Conservation (phyloP, 2,113 vertebrate species). For the Pyxicephalus adspersus region DNA sequence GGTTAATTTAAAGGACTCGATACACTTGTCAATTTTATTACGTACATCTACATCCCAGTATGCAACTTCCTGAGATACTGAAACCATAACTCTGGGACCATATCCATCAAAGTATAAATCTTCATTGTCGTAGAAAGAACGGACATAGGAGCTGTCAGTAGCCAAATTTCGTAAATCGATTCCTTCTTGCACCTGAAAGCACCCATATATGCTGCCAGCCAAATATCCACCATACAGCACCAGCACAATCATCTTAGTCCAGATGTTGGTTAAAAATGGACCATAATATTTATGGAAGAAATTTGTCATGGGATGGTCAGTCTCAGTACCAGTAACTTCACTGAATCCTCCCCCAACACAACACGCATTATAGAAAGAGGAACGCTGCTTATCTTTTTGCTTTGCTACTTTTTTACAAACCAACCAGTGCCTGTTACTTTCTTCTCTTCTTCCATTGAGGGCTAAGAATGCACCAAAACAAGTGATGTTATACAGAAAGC, state of each 20-base stretch:
- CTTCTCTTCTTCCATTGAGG: slow-evolving; percentile 79
- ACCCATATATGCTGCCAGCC: slow-evolving; percentile 73
- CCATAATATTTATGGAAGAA: slow-evolving; percentile 75
- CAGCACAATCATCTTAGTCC: slow-evolving; percentile 65
- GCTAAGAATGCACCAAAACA: slow-evolving; percentile 85
- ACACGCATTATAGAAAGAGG: slow-evolving; percentile 60
- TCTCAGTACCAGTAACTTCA: slow-evolving; percentile 56
- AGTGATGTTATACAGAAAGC: slow-evolving; percentile 82
- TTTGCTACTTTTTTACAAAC: slow-evolving; percentile 68
- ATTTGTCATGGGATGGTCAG: slow-evolving; percentile 61
- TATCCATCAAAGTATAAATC: slow-evolving; percentile 71
- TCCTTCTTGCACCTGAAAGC: slow-evolving; percentile 69
- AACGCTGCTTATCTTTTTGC: slow-evolving; percentile 46
- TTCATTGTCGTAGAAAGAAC: slow-evolving; percentile 72
- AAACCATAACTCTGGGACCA: slow-evolving; percentile 73
- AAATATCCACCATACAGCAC: slow-evolving; percentile 64
- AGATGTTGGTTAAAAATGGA: slow-evolving; percentile 70
- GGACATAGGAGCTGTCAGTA: slow-evolving; percentile 72
- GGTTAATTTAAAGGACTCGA: slow-evolving; percentile 68
- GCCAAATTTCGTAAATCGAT: slow-evolving; percentile 75
- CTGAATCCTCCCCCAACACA: slow-evolving; percentile 67
- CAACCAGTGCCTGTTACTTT: slow-evolving; percentile 76
- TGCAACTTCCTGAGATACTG: slow-evolving; percentile 66
- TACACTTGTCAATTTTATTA: slow-evolving; percentile 62
- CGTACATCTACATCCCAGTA: slow-evolving; percentile 73